These are phyloP conservation scores for Limosa lapponica DNA, from an alignment of 2,797 vertebrate genomes.

Conservation along the genomic window DNA sequence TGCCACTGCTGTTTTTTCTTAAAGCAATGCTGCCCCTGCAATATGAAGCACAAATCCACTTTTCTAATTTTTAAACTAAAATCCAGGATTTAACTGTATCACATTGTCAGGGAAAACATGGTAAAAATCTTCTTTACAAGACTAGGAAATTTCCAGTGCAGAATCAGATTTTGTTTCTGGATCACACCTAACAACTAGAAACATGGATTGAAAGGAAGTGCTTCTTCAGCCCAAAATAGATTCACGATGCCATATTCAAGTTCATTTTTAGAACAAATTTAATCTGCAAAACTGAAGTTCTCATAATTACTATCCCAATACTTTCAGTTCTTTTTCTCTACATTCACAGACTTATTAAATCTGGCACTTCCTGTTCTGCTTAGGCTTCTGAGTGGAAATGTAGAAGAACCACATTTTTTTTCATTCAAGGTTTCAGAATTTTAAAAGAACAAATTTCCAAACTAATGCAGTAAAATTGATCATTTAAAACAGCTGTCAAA, in stretches of 20 bases:
- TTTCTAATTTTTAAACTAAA: neutral
- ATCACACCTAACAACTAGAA: slow-evolving; percentile 9
- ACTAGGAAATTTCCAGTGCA: slow-evolving; percentile 23
- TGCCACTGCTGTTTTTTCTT: neutral
- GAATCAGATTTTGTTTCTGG: slow-evolving; percentile 11
- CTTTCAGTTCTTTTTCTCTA: slow-evolving; percentile 29
- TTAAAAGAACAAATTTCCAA: neutral
- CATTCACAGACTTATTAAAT: slow-evolving; percentile 1
- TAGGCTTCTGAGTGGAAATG: neutral
- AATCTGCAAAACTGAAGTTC: slow-evolving; percentile 47
- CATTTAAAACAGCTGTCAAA: neutral
- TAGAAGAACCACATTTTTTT: neutral
- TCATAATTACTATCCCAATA: slow-evolving; percentile 36
- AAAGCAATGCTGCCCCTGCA: neutral
- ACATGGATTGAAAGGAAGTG: slow-evolving; percentile 22
- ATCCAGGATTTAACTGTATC: neutral
- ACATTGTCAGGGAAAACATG: neutral
- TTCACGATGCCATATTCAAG: slow-evolving; percentile 27
- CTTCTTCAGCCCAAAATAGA: slow-evolving; percentile 57
- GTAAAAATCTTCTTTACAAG: neutral
- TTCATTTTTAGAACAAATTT: slow-evolving; percentile 52
- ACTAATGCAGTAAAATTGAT: neutral
- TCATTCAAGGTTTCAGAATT: neutral
- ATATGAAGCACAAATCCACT: neutral
- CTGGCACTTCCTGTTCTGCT: slow-evolving; percentile 23